Percentiles rank a stretch among this genome's conserved stretches.
These are phyloP conservation scores for Schizothorax lantsangensis DNA, from an alignment of 2,797 vertebrate species.

Conservation along the genomic window DNA sequence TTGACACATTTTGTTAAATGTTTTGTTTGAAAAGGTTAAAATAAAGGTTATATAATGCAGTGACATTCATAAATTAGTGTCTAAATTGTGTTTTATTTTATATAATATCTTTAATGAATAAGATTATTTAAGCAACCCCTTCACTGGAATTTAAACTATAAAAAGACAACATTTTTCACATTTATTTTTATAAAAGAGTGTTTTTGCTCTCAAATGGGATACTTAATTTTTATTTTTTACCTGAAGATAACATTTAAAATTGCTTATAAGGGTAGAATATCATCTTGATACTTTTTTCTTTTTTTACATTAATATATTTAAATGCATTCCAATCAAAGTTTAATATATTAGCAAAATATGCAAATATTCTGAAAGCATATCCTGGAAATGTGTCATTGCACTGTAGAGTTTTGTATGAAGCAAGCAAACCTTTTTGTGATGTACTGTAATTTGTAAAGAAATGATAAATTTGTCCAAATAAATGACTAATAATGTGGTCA, in stretches of 20 bases:
- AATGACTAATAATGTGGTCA: constrained; percentile 32
- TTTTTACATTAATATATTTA: constrained; percentile 8
- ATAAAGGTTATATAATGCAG: background rate
- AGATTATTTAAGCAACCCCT: background rate
- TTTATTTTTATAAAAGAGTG: background rate
- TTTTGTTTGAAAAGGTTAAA: background rate
- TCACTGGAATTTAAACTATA: background rate
- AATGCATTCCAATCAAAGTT: constrained; percentile 66
- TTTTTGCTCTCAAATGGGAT: background rate
- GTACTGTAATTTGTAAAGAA: constrained; percentile 8
- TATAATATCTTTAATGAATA: background rate
- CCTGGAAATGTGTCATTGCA: constrained; percentile 22
- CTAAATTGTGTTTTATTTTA: background rate
- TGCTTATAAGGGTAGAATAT: background rate
- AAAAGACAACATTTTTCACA: background rate
- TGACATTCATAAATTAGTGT: background rate
- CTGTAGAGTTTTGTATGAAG: constrained; percentile 58
- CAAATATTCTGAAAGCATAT: constrained; percentile 32
- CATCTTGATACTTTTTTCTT: constrained; percentile 1
- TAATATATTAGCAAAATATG: constrained; percentile 67
- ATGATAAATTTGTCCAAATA: constrained; percentile 3
- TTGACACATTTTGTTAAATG: background rate
- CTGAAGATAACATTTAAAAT: constrained; percentile 38
- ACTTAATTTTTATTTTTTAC: background rate
- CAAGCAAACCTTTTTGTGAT: background rate